Evolutionary conservation across 2,113 vertebrate species (phyloP).

Genomic region (Coturnix japonica): DNA sequence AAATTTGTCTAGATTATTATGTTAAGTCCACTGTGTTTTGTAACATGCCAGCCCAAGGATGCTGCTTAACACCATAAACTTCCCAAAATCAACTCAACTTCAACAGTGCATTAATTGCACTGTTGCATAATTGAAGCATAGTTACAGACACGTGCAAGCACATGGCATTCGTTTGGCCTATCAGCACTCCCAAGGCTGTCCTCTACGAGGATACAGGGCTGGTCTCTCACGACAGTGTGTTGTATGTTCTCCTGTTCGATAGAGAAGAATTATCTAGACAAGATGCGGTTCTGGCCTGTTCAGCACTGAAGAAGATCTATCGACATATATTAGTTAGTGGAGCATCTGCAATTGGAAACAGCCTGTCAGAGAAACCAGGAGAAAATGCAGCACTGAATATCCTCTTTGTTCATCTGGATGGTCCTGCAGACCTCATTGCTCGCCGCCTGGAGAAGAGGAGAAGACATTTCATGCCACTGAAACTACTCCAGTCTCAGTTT

Average conservation of each 20-base stretch:
- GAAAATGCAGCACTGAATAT: conserved; percentile 47
- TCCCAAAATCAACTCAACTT: neutral
- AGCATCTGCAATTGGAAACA: neutral
- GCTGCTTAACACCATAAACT: neutral
- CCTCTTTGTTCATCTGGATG: conserved; percentile 84
- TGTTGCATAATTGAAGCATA: neutral
- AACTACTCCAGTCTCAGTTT: conserved; percentile 88
- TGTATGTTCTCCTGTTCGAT: neutral
- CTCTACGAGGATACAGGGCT: neutral
- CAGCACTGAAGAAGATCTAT: conserved; percentile 88
- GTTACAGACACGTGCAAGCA: neutral
- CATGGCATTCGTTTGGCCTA: neutral
- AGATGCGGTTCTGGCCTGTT: conserved; percentile 84
- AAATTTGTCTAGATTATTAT: neutral
- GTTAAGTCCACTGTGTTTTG: neutral
- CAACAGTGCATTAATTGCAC: neutral
- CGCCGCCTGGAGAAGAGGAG: conserved; percentile 78
- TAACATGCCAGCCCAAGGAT: neutral
- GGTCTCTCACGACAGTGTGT: neutral
- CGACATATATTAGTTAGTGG: conserved; percentile 81
- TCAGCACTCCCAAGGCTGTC: neutral
- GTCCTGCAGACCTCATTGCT: conserved; percentile 80
- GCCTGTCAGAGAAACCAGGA: neutral
- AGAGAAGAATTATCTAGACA: conserved; percentile 78
- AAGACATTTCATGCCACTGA: conserved; percentile 87